Evolutionary conservation across 2,113 vertebrate species (phyloP).

Genomic region (Athene noctua): DNA sequence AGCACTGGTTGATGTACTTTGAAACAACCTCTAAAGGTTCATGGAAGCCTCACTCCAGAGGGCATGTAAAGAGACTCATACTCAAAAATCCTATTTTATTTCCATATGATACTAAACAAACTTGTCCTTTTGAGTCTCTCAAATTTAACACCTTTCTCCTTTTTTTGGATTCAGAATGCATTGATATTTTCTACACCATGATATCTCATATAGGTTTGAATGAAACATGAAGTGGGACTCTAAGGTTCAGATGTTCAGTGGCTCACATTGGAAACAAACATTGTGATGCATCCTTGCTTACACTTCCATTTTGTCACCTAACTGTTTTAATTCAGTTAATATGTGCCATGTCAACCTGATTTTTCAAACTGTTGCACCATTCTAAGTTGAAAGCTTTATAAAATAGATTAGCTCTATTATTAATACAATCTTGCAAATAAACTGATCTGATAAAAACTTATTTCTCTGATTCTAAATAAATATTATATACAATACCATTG

Average conservation of each 20-base stretch:
- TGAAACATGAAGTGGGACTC: neutral
- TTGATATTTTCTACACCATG: neutral
- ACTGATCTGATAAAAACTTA: neutral
- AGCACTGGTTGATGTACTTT: neutral
- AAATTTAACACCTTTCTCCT: neutral
- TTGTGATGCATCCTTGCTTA: neutral
- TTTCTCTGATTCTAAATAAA: neutral
- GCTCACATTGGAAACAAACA: neutral
- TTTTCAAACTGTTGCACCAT: neutral
- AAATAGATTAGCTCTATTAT: neutral
- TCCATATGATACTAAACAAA: neutral
- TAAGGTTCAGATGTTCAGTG: neutral
- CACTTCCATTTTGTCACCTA: neutral
- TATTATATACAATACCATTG: neutral
- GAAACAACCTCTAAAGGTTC: neutral
- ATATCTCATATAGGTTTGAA: neutral
- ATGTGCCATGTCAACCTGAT: fast-evolving
- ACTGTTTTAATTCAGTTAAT: neutral
- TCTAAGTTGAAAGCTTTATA: neutral
- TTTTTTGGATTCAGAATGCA: neutral
- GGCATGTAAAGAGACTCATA: fast-evolving
- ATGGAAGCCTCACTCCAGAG: neutral
- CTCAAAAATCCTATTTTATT: neutral
- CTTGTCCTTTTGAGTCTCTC: neutral
- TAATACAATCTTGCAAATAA: neutral